Base-by-base conservation (phyloP, 53 echinoderm and acorn worm genomes). In the Luidia sarsii region DNA sequence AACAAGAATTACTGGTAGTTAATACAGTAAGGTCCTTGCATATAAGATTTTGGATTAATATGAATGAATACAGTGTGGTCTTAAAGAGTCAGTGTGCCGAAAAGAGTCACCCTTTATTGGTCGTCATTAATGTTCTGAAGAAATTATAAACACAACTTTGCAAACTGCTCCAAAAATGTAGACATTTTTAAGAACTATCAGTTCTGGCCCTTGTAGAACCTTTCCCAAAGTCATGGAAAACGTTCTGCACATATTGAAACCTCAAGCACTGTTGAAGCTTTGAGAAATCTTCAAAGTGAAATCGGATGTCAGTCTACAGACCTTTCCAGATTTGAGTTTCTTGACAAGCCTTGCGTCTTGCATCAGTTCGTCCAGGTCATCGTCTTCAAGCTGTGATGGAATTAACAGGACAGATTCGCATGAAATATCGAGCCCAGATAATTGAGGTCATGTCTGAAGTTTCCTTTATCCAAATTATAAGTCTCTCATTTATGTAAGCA, bases 301-400 rank as follows among this genome's bases (percentile, higher is more conserved):
- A 52, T 52, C 7, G n/a, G 8, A 52, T 14, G 3, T 20, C 7
- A 39, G 39, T 38, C 11, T 50, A 51, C 84, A 20, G 25, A 96
- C 97, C 93, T 97, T 97, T 88, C 97, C 93, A 8, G 64, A 79
- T 74, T 88, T 88, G 7, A 97, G 87, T 80, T 93, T 93, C 83
- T 91, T 97, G 59, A 97, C 28, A 0, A 97, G 91, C 23, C 86
- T 59, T 34, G 87, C 88, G 52, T 97, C 97, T 48, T 88, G 79
- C 1, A 89, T 84, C 9, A 97, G 50, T 36, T 97, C 97, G 21
- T 91, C 89, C 20, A 97, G 55, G 10, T 97, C 97, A 0, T 83
- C 88, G 20, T 93, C 89, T 75, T 97, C 97, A 75, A 97, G 89
- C 97, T 97, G 50, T 28, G 10, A 72, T 74, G 71, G n/a, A n/a